Percentiles rank a stretch among this genome's conserved stretches.
Conservation (phyloP, 2,888 invertebrate genomes). For the Pollenia griseotomentosa region DNA sequence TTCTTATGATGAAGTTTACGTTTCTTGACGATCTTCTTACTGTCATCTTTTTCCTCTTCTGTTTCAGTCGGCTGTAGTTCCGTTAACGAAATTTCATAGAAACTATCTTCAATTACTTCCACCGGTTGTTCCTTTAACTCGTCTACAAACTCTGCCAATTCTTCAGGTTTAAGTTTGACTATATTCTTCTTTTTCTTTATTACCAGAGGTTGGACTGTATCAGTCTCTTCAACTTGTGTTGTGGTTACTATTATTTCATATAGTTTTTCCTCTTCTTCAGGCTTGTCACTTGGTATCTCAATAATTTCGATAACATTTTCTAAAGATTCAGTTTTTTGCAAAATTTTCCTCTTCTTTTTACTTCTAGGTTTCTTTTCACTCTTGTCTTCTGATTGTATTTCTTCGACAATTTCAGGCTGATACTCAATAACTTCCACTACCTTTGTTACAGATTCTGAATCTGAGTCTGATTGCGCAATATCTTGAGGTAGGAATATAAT, state of each 20-base stretch:
- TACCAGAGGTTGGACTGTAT: constrained; percentile 70
- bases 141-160: constrained; percentile 80
- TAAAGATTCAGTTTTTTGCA: constrained; percentile 82
- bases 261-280: constrained; percentile 69
- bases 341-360: constrained; percentile 81
- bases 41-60: constrained; percentile 72
- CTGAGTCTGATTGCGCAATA: constrained; percentile 75
- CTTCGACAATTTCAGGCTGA: constrained; percentile 76
- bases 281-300: constrained; percentile 79
- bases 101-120: constrained; percentile 75
- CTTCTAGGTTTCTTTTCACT: constrained; percentile 78
- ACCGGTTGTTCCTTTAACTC: constrained; percentile 79
- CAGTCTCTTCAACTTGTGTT: constrained; percentile 62
- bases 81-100: constrained; percentile 79
- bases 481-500: constrained; percentile 78
- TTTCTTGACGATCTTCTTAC: constrained; percentile 78
- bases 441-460: constrained; percentile 75
- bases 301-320: constrained; percentile 84
- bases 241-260: constrained; percentile 78
- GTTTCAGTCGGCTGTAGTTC: constrained; percentile 80
- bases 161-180: constrained; percentile 78
- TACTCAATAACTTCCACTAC: constrained; percentile 78
- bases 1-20: constrained; percentile 82
- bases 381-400: constrained; percentile 77
- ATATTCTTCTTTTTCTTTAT: constrained; percentile 78